A percentile compares a stretch with the other conserved stretches of the same genome.
These are phyloP conservation scores for Neocrepidodera transversa DNA, from an alignment of 2,888 invertebrate genomes.

Conservation along the genomic window DNA sequence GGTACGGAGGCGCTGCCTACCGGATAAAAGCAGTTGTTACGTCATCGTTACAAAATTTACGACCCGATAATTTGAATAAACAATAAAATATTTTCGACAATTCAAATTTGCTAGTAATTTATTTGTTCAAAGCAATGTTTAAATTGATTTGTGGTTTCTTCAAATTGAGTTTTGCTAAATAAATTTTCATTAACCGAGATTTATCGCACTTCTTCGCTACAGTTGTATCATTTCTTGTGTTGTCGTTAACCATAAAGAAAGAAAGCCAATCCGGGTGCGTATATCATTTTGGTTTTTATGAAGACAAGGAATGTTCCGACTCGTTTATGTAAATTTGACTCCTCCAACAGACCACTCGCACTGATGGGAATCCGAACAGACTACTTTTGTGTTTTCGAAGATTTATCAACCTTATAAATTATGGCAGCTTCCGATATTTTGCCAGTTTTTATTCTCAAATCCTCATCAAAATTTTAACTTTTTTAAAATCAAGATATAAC, in stretches of 20 bases:
- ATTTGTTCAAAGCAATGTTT: constrained; percentile 32
- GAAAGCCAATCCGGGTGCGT: constrained; percentile 40
- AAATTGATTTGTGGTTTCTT: constrained; percentile 38
- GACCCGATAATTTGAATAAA: constrained; percentile 31
- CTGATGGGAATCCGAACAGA: constrained; percentile 15
- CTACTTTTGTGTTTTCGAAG: constrained; percentile 14
- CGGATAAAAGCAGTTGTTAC: constrained; percentile 21
- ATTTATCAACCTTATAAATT: constrained; percentile 2
- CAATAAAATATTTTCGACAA: constrained; percentile 33
- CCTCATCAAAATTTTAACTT: no score
- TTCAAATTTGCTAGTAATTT: constrained; percentile 37
- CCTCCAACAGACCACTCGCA: not conserved
- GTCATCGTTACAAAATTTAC: constrained; percentile 27
- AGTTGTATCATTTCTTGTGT: constrained; percentile 46
- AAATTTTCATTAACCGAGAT: constrained; percentile 50
- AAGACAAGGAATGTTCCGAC: constrained; percentile 22
- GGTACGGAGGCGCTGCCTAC: constrained; percentile 11
- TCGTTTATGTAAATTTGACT: constrained; percentile 24
- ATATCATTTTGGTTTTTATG: constrained; percentile 43
- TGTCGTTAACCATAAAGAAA: constrained; percentile 39
- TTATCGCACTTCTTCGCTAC: constrained; percentile 40
- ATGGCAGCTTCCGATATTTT: constrained; percentile 5
- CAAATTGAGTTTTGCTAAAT: constrained; percentile 46
- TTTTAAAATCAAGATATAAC: no score
- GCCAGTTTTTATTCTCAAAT: not conserved